Percentiles rank a stretch among this genome's conserved stretches.
These are phyloP conservation scores for Xestia xanthographa DNA, from an alignment of 2,888 invertebrate species.

Conservation along the genomic window DNA sequence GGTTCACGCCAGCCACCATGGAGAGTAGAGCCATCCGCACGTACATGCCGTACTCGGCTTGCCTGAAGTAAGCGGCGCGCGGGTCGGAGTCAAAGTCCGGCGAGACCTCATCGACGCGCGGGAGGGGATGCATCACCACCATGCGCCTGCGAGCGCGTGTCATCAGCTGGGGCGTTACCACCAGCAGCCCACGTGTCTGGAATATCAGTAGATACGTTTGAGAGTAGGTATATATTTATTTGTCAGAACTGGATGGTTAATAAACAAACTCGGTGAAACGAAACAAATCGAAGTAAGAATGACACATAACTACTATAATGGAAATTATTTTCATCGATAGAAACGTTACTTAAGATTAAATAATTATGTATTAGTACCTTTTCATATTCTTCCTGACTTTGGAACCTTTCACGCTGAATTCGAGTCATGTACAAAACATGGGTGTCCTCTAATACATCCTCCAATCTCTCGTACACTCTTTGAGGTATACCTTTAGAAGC, in stretches of 20 bases:
- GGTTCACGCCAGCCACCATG: slow-evolving; percentile 94
- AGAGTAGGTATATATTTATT: neutral
- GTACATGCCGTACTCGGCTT: slow-evolving; percentile 99
- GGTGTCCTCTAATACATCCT: slow-evolving; percentile 97
- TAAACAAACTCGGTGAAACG: neutral
- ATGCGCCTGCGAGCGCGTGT: slow-evolving; percentile 97
- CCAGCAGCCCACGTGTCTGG: slow-evolving; percentile 96
- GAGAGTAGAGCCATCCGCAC: slow-evolving; percentile 99
- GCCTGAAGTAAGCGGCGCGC: slow-evolving; percentile 99
- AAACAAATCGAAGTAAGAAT: neutral
- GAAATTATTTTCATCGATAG: neutral
- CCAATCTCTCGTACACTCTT: slow-evolving; percentile 93
- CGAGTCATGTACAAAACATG: slow-evolving; percentile 99
- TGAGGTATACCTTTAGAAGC: slow-evolving; percentile 95
- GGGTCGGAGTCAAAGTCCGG: slow-evolving; percentile 98
- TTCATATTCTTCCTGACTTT: slow-evolving; percentile 95
- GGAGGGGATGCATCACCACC: slow-evolving; percentile 99
- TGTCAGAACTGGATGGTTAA: neutral
- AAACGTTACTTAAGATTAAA: neutral
- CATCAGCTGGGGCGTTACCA: slow-evolving; percentile 98
- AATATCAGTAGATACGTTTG: slow-evolving; percentile 15
- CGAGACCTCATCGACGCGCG: slow-evolving; percentile 98
- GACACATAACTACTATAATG: neutral
- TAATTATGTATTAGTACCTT: slow-evolving; percentile 89
- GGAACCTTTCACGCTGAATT: slow-evolving; percentile 98